Conservation (phyloP, 2,113 vertebrate species). For the Mixornis gularis region DNA sequence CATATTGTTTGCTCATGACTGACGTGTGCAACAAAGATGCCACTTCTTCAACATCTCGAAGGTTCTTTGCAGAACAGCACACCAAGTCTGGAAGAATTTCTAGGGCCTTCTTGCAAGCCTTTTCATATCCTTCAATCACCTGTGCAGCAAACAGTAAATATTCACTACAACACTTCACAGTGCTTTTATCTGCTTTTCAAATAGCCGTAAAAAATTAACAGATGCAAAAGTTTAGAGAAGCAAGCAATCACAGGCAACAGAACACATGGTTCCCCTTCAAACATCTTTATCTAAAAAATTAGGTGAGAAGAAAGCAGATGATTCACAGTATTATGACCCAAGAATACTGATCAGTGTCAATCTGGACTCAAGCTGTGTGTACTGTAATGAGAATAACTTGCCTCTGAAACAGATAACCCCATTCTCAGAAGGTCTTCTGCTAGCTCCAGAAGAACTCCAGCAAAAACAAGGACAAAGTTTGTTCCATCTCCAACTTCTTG, state of each 20-base stretch:
- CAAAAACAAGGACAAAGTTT: constrained; percentile 97
- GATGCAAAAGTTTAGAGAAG: background rate
- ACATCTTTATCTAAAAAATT: background rate
- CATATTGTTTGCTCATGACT: constrained; percentile 95
- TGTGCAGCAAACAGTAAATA: constrained; percentile 31
- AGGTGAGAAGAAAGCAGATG: background rate
- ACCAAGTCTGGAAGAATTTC: constrained; percentile 90
- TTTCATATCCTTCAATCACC: constrained; percentile 96
- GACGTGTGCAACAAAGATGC: constrained; percentile 83
- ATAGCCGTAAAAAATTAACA: background rate
- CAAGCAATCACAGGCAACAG: background rate
- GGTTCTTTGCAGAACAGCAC: constrained; percentile 87
- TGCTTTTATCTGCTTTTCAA: background rate
- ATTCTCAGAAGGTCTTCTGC: constrained; percentile 93
- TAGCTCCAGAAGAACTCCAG: constrained; percentile 89
- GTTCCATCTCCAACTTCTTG: constrained; percentile 97
- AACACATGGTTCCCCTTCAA: background rate
- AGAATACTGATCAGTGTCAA: background rate
- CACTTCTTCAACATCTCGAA: constrained; percentile 82
- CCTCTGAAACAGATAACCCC: constrained; percentile 94
- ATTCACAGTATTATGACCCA: background rate
- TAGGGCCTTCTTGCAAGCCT: constrained; percentile 88
- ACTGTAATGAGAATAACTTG: constrained; percentile 19
- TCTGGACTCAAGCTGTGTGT: background rate
- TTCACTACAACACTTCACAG: background rate